Conservation (phyloP, 1,140 invertebrate species). For the Saxidomus purpurata region DNA sequence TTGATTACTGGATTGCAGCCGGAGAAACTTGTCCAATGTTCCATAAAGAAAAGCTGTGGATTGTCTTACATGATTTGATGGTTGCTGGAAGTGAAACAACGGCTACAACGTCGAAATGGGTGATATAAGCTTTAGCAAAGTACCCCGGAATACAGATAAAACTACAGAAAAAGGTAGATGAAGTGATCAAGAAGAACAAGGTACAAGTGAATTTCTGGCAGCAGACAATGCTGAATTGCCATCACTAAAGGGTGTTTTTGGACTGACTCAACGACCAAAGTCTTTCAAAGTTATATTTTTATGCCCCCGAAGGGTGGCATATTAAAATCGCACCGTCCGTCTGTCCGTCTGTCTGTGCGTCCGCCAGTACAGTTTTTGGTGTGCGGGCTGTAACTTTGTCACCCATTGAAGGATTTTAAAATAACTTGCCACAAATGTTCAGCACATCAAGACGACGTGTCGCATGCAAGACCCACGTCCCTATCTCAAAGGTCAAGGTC, state of each 20-base stretch:
- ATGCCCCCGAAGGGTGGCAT: no score
- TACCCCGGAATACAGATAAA: background rate
- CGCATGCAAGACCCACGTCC: no score
- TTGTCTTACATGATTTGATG: background rate
- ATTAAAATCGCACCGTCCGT: no score
- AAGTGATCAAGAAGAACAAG: background rate
- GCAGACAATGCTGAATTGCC: background rate
- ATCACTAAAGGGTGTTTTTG: background rate
- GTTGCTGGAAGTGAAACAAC: slow-evolving; percentile 25
- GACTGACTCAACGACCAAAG: background rate
- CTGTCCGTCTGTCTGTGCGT: no score
- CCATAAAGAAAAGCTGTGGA: background rate
- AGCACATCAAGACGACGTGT: no score
- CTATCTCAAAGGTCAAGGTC: no score
- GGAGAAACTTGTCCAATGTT: background rate
- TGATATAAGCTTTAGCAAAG: background rate
- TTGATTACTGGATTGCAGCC: no score
- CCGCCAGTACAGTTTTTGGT: no score
- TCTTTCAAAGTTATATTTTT: background rate
- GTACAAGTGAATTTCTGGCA: background rate
- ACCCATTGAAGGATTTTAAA: no score
- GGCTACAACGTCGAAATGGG: background rate
- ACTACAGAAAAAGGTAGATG: background rate
- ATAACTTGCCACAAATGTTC: no score
- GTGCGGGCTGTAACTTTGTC: no score